Evolutionary conservation across 2,888 invertebrate genomes (phyloP).

Genomic region (Chorisops tibialis): DNA sequence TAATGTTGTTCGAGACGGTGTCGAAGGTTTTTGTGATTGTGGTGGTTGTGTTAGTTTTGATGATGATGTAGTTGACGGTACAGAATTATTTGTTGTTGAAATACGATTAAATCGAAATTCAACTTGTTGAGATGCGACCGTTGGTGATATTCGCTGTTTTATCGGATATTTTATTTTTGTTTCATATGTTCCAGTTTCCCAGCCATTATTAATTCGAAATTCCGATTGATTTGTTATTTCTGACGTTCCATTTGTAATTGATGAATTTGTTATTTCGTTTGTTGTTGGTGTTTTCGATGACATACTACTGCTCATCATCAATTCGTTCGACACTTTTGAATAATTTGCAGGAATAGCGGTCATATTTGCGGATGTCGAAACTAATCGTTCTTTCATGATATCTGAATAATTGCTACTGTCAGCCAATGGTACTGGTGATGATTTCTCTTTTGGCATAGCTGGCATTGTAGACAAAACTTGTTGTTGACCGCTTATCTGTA

Average conservation of each 20-base stretch:
- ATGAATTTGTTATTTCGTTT: neutral
- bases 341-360: conserved; percentile 6
- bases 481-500: conserved; percentile 43
- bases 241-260: conserved; percentile 4
- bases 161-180: no score
- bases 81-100: conserved; percentile 12
- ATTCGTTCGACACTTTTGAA: conserved; percentile 1
- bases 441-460: conserved; percentile 52
- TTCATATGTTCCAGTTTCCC: neutral
- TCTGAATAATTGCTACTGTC: conserved; percentile 47
- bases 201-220: neutral
- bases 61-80: conserved; percentile 39
- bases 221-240: conserved; percentile 20
- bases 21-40: neutral
- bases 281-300: neutral
- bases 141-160: neutral
- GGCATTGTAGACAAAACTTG: conserved; percentile 47
- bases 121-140: neutral
- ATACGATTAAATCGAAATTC: neutral
- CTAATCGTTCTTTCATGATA: conserved; percentile 42
- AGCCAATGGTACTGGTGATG: conserved; percentile 46
- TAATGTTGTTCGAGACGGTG: conserved; percentile 26
- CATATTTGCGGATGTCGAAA: conserved; percentile 31
- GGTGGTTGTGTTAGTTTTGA: conserved; percentile 41
- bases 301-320: neutral